phyloP scores from a whole-genome alignment of 2,888 invertebrate genomes.

The Psylliodes chrysocephalus region DNA sequence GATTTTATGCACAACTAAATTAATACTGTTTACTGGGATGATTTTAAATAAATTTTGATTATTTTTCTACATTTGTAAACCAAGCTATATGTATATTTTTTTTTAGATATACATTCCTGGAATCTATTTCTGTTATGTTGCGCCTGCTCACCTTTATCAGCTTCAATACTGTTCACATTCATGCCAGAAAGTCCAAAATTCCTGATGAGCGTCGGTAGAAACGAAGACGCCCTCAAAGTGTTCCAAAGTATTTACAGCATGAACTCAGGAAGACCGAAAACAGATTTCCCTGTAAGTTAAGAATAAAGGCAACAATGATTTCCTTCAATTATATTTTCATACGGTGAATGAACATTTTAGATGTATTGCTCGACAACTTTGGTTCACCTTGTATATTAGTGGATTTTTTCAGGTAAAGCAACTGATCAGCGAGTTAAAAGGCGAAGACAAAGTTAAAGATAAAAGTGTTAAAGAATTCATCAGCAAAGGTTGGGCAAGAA shows the following conservation, averaged over 20 bases:
- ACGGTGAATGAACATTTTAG: too few relatives aligned
- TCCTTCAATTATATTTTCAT: too few relatives aligned
- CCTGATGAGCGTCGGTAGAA: conserved; percentile 74
- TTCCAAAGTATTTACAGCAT: conserved; percentile 72
- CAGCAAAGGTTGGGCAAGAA: conserved; percentile 32
- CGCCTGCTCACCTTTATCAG: conserved; percentile 73
- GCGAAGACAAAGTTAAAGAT: conserved; percentile 18
- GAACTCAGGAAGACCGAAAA: conserved; percentile 72
- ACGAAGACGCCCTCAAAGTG: conserved; percentile 72
- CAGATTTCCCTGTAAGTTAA: conserved; percentile 73
- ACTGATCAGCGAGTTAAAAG: conserved; percentile 57
- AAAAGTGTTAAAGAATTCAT: neutral
- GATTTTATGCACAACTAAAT: too few relatives aligned
- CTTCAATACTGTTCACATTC: conserved; percentile 70
- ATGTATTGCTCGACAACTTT: too few relatives aligned
- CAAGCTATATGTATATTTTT: neutral
- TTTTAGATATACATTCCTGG: conserved; percentile 70
- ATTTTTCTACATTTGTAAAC: too few relatives aligned
- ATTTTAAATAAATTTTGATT: too few relatives aligned
- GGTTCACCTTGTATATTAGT: too few relatives aligned
- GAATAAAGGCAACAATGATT: too few relatives aligned
- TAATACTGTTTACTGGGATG: too few relatives aligned
- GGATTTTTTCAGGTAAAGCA: conserved; percentile 56
- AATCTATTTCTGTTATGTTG: conserved; percentile 70
- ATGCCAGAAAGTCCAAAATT: conserved; percentile 84